These are phyloP conservation scores for Oriolus oriolus DNA, from an alignment of 2,113 vertebrate species.

Conservation along the genomic window DNA sequence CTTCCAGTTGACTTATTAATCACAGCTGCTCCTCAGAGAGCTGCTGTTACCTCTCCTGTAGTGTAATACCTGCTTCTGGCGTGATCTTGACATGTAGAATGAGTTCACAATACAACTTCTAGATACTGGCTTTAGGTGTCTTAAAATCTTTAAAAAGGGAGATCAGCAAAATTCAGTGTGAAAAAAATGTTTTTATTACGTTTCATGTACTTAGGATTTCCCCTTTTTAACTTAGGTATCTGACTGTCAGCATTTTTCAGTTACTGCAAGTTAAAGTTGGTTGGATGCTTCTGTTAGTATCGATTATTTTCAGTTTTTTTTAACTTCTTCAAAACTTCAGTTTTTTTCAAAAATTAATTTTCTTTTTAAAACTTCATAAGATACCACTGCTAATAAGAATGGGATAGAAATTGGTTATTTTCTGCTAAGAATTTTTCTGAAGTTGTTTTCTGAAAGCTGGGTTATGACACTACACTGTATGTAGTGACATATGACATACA, in stretches of 20 bases:
- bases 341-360: neutral
- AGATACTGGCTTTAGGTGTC: neutral
- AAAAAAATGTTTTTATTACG: neutral
- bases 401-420: neutral
- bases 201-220: neutral
- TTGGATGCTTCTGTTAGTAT: neutral
- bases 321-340: neutral
- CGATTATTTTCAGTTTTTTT: neutral
- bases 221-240: neutral
- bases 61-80: slow-evolving; percentile 42
- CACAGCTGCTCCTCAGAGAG: neutral
- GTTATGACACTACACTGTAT: neutral
- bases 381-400: neutral
- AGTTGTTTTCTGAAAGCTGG: neutral
- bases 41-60: slow-evolving; percentile 23
- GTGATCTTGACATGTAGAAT: slow-evolving; percentile 19
- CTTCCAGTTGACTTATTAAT: neutral
- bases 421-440: neutral
- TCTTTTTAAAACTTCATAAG: neutral
- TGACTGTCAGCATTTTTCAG: neutral
- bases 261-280: neutral
- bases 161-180: neutral
- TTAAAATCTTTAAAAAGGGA: neutral
- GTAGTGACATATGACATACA: too few relatives aligned
- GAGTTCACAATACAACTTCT: neutral